Evolutionary conservation across 2,113 vertebrate genomes (phyloP), one percentile per base, ranked within the genome.

Genomic region (Engraulis encrasicolus): DNA sequence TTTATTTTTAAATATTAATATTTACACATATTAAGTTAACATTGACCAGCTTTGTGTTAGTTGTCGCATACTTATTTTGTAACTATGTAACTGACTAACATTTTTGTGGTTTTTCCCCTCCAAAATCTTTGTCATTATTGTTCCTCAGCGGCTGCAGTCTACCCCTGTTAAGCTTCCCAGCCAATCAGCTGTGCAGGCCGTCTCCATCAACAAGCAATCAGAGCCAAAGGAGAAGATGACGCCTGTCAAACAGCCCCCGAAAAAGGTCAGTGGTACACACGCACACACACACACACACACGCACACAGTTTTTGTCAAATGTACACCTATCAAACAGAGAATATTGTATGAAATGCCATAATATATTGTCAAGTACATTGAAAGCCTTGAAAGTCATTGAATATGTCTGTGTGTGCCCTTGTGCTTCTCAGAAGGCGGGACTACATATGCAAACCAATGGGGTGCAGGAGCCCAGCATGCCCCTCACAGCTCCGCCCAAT

Each of bases 91-190:
- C n/a, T n/a, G n/a, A n/a, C n/a, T n/a, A n/a, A n/a, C n/a, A n/a
- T n/a, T n/a, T n/a, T n/a, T n/a, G n/a, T n/a, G n/a, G n/a, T n/a
- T n/a, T n/a, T n/a, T n/a, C n/a, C n/a, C n/a, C n/a, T n/a, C n/a
- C n/a, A n/a, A n/a, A n/a, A n/a, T n/a, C n/a, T n/a, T 37, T 20
- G 6, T 19, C 78, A 61, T 82, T 12, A 34, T 80, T 6, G 14
- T 77, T 50, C 84, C 86, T 23, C 89, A 97, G 97, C 95, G 93
- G 77, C 84, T 96, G 89, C 94, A 95, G 91, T 96, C 96, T 15
- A 95, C 93, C 2, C 94, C 96, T 0, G 54, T 90, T 85, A 96
- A 96, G 93, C 89, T 95, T 78, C 93, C 95, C 83, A 94, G 85
- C 91, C 92, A 94, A 19, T 83, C 86, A 0, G 85, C 86, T 84